Base-by-base conservation (phyloP, 2,888 invertebrate genomes). In the Globia sparganii region DNA sequence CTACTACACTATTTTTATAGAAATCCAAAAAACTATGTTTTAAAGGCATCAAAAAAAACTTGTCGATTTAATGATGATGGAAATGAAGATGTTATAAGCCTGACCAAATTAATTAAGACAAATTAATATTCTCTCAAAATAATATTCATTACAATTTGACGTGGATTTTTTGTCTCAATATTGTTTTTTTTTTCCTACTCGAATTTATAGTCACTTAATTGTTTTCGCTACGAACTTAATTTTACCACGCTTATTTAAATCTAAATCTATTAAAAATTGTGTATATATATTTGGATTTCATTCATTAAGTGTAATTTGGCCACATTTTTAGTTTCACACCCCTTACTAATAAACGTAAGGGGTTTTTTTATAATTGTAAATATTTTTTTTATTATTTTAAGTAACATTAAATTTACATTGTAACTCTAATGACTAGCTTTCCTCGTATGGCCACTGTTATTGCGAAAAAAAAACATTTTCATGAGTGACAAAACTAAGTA, bases 241-340 rank as follows among this genome's bases (percentile, higher is more conserved):
- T 77, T 77, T 84, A 86, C 88, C 87, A 86, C 88, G 87, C 87
- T 84, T 87, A 88, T 84, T 78, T 83, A 88, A 85, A 77, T 84
- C 88, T 88, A 89, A 82, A 80, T 89, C 95, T 95, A 96, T 94
- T 93, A 93, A 94, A 94, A 95, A 93, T 92, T 92, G 94, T 96
- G 94, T 96, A 95, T 96, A 96, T 95, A 96, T 96, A 96, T 96
- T 96, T 95, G 94, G 94, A 95, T 96, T 95, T 94, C 92, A 93
- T 95, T 96, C 92, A 93, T 96, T 96, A 96, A 93, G 90, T 94
- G 94, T 97, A 97, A 96, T 97, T 97, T 97, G 97, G 97, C 97
- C 97, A 96, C 97, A 94, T 94, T 95, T 95, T 96, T 95, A 94
- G 95, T 95, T 93, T 91, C 83, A 88, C 93, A 92, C 93, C 93